These are phyloP conservation scores for Caenorhabditis uteleia DNA, from an alignment of 2,888 invertebrate genomes.

Conservation along the genomic window DNA sequence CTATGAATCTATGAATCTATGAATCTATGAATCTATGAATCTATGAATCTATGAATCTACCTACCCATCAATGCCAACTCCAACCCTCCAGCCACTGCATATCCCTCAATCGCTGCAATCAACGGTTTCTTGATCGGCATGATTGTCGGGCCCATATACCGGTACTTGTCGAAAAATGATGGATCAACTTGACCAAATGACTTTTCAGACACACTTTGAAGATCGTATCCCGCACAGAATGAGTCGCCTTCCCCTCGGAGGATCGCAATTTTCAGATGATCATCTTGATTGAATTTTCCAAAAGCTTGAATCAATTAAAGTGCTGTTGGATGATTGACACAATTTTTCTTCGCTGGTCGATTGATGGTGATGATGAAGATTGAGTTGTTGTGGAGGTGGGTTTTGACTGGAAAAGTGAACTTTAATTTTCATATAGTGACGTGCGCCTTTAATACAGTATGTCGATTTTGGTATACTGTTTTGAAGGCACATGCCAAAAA, in stretches of 20 bases:
- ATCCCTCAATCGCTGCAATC: slow-evolving; percentile 87
- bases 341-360: slow-evolving; percentile 83
- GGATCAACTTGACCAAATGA: slow-evolving; percentile 20
- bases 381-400: slow-evolving; percentile 10
- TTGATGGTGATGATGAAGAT: slow-evolving; percentile 80
- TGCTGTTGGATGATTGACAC: slow-evolving; percentile 76
- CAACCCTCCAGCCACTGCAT: slow-evolving; percentile 86
- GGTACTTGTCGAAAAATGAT: slow-evolving; percentile 45
- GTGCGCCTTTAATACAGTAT: too few species aligned
- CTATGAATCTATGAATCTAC: too few species aligned
- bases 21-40: too few species aligned
- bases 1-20: too few species aligned
- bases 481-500: too few species aligned
- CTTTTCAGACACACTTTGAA: slow-evolving; percentile 77
- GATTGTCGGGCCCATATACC: slow-evolving; percentile 73
- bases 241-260: slow-evolving; percentile 79
- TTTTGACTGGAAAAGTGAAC: slow-evolving; percentile 32
- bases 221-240: slow-evolving; percentile 90
- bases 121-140: slow-evolving; percentile 83
- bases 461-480: too few species aligned
- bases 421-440: too few species aligned
- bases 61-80: slow-evolving; percentile 88
- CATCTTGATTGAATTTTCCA: slow-evolving; percentile 81
- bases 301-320: slow-evolving; percentile 78
- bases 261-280: slow-evolving; percentile 78